Base-by-base conservation (phyloP, 2,113 vertebrate species). In the Loxodonta africana region DNA sequence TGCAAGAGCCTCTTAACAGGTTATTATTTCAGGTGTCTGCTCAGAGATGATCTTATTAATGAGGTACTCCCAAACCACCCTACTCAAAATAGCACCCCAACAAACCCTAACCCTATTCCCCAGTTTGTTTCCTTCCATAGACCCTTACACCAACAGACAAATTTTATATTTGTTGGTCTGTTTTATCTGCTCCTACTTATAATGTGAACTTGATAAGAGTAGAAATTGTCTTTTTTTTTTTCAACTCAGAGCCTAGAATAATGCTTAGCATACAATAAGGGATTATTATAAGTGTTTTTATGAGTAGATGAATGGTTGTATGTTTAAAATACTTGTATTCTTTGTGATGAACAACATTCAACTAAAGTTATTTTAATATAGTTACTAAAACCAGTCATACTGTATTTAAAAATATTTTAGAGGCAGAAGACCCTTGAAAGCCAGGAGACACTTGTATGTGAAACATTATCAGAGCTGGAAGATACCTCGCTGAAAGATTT, bases 331-430 rank as follows among this genome's bases (percentile, higher is more conserved):
- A 28, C 21, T 81, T 71, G n/a, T 60, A 2, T 63, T 94, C 28
- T 69, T 76, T 76, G 21, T 44, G 37, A 90, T 63, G 21, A 76
- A 44, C 1, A 60, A 6, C 33, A 80, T 2, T 26, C 57, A 51
- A 7, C 18, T 81, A 30, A 83, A 48, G 15, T 86, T 86, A 25
- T 60, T 46, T 87, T 37, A 62, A 6, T 37, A 11, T 48, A n/a
- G 8, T 94, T 81, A 41, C 26, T n/a, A 28, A 62, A 21, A 83
- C 28, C 48, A 78, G 44, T 63, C 28, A 57, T 25, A 21, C 41
- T 23, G 0, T 67, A 62, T 80, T 88, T 92, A 62, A 85, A 94
- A 85, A 17, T 63, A 88, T 33, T 94, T 92, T 63, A 71, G 57
- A 92, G 48, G 1, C 60, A 62, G 69, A 88, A 94, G 41, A 77